phyloP scores from a whole-genome alignment of 2,113 vertebrate genomes.

The Rutilus rutilus region DNA sequence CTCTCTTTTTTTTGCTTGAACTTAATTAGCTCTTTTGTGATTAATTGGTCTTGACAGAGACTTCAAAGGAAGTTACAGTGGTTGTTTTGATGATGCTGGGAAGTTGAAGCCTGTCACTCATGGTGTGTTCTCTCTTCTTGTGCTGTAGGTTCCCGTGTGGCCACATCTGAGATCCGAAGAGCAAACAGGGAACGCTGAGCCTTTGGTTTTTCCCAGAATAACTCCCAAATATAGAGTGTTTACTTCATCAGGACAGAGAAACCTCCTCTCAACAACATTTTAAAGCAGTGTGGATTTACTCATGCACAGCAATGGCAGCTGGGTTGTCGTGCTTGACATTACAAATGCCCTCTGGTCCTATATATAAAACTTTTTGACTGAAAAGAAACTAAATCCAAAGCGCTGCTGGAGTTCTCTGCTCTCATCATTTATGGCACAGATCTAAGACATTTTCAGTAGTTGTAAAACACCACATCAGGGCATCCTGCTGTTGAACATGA shows the following conservation, averaged over 20 bases:
- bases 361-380: conserved; percentile 26
- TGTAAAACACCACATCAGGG: conserved; percentile 77
- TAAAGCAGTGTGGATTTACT: conserved; percentile 60
- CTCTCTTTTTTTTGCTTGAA: background rate
- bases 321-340: conserved; percentile 63
- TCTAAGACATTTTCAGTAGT: conserved; percentile 69
- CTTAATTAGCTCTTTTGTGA: background rate
- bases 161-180: conserved; percentile 66
- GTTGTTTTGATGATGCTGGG: conserved; percentile 62
- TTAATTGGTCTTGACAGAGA: conserved; percentile 63
- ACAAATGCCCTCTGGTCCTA: conserved; percentile 48
- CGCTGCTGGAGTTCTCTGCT: conserved; percentile 41
- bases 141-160: conserved; percentile 64
- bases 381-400: background rate
- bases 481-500: conserved; percentile 98
- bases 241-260: conserved; percentile 66
- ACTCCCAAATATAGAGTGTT: conserved; percentile 68
- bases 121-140: conserved; percentile 57
- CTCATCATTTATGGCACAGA: conserved; percentile 62
- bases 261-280: conserved; percentile 58
- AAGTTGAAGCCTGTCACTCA: conserved; percentile 72
- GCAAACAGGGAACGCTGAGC: conserved; percentile 64
- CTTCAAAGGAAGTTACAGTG: background rate
- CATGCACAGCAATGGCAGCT: conserved; percentile 66
- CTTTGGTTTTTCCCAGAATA: conserved; percentile 60